Conservation (phyloP, 2,797 vertebrate species). For the Echiichthys vipera region DNA sequence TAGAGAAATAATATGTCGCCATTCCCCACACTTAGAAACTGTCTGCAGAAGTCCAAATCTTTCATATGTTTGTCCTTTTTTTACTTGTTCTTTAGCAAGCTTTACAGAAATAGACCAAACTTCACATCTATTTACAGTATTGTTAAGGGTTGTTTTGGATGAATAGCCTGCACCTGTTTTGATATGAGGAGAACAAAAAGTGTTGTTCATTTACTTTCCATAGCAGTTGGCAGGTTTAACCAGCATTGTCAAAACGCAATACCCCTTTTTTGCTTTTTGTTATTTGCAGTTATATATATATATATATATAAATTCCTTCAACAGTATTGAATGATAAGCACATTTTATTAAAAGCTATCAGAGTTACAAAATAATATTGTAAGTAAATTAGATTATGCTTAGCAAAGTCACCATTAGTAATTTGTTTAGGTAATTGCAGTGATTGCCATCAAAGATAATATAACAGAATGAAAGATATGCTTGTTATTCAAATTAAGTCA, state of each 20-base stretch:
- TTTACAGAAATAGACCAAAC: conserved; percentile 39
- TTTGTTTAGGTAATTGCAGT: conserved; percentile 19
- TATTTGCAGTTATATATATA: no score
- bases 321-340: conserved; percentile 16
- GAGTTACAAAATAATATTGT: conserved; percentile 7
- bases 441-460: conserved; percentile 16
- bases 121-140: conserved; percentile 18
- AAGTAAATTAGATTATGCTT: conserved; percentile 16
- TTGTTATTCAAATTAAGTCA: conserved; percentile 24
- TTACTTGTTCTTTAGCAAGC: conserved; percentile 17
- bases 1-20: conserved; percentile 58
- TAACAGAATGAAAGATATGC: conserved; percentile 27
- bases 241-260: conserved; percentile 67
- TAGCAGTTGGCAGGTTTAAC: conserved; percentile 41
- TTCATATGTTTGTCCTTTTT: conserved; percentile 44
- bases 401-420: conserved; percentile 1
- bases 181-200: conserved; percentile 28
- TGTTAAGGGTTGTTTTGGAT: conserved; percentile 20
- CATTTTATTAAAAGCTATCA: conserved; percentile 14
- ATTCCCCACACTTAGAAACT: conserved; percentile 46
- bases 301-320: no score
- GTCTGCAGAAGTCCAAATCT: conserved; percentile 49
- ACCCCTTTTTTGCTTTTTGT: conserved; percentile 34
- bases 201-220: conserved; percentile 53
- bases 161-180: conserved; percentile 17